Evolutionary conservation across 1,140 invertebrate species (phyloP).

Genomic region (Bombus vancouverensis): DNA sequence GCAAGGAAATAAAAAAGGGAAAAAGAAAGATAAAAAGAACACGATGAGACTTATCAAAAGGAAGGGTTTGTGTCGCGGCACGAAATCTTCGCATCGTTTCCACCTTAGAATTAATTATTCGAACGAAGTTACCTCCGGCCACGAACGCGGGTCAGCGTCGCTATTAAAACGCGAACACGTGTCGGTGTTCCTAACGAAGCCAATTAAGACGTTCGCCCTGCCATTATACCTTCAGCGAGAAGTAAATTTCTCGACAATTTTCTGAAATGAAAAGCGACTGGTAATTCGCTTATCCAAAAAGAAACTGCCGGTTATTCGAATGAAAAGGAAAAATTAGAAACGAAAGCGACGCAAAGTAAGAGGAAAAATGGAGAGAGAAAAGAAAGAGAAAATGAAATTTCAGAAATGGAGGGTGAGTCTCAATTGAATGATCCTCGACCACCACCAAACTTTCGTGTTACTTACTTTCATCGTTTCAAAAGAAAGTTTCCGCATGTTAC

Average conservation of each 20-base stretch:
- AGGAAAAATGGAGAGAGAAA: background rate
- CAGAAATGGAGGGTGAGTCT: too few relatives aligned
- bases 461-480: background rate
- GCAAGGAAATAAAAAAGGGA: background rate
- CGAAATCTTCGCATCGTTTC: conserved; percentile 27
- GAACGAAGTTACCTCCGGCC: background rate
- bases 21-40: too few relatives aligned
- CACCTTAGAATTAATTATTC: conserved; percentile 39
- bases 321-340: background rate
- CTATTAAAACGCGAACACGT: conserved; percentile 38
- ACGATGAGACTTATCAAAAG: background rate
- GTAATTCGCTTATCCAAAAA: background rate
- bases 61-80: background rate
- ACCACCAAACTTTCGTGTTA: background rate
- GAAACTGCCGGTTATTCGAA: background rate
- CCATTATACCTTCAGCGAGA: background rate
- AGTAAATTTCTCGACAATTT: conserved; percentile 15
- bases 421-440: background rate
- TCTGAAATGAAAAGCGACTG: background rate
- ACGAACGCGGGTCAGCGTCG: background rate
- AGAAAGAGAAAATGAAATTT: too few relatives aligned
- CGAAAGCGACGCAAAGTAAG: background rate
- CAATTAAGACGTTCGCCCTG: conserved; percentile 11
- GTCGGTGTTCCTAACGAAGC: conserved; percentile 44
- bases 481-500: background rate